These are phyloP conservation scores for Flexamia atlantica DNA, from an alignment of 2,888 invertebrate species.

Conservation along the genomic window DNA sequence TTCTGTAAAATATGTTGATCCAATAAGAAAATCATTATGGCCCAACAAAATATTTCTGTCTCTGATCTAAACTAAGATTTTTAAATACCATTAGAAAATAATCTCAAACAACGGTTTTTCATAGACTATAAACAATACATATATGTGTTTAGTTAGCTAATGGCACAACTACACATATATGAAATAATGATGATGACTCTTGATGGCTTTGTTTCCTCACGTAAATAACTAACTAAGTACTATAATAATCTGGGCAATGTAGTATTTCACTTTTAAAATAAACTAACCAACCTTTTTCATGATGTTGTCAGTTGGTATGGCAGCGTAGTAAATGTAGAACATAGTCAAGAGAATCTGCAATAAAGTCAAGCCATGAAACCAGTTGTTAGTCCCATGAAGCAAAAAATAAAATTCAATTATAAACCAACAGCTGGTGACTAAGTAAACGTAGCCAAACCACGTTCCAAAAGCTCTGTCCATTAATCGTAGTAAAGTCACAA, in stretches of 20 bases:
- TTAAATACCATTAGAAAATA: no score
- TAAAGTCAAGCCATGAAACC: neutral
- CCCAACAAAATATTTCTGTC: no score
- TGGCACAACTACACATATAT: no score
- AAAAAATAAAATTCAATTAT: neutral
- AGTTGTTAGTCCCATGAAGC: neutral
- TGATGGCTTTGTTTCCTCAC: no score
- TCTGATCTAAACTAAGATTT: no score
- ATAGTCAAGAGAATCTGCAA: neutral
- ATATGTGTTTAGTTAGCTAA: no score
- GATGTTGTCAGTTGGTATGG: constrained; percentile 24
- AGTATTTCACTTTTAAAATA: neutral
- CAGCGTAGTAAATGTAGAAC: constrained; percentile 32
- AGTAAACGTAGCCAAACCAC: constrained; percentile 11
- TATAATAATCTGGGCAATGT: neutral
- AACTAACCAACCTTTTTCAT: constrained; percentile 5
- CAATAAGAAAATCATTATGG: no score
- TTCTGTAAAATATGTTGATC: constrained; percentile 44
- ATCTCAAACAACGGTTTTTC: no score
- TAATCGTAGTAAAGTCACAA: constrained; percentile 9
- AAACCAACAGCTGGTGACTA: constrained; percentile 14
- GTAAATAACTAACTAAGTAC: no score
- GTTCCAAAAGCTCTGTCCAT: constrained; percentile 18
- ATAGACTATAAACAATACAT: no score
- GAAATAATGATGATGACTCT: no score